Evolutionary conservation across 2,888 invertebrate species (phyloP), one percentile per base, ranked within the genome.

Genomic region (Dexiosoma caninum): DNA sequence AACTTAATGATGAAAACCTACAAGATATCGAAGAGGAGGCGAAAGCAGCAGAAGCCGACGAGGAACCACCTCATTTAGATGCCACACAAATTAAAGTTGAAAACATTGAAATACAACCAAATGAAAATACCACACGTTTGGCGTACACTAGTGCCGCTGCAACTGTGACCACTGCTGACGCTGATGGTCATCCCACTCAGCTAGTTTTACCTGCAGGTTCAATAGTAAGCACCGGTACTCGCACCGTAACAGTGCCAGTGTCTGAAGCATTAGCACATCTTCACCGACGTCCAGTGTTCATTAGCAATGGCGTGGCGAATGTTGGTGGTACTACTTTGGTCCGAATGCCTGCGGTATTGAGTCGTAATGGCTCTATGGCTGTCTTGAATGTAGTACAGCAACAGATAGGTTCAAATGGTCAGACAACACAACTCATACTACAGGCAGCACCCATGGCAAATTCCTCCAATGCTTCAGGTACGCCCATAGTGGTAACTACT

Each of bases 11-110:
- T 84, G 88, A 87, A 72, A 88, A 88, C 72, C 71, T 88, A 23
- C 89, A 89, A 83, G 89, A 89, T 60, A 87, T 88, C 21, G 88
- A 89, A 60, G 88, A 89, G 72, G 89, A 88, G 78, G 88, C 86
- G 23, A 87, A 88, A 81, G 88, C 86, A 37, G 86, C 87, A 7
- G 88, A 88, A 78, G 87, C 86, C 6, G 88, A 87, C 14, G 88
- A 87, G 46, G 88, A 86, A 37, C 85, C 82, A 6, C 84, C 82
- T 0, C 46, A 86, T 30, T 59, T 78, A 27, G 78, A 82, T 19
- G 57, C 78, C n/a, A 44, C 78, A 7, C 87, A 85, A 12, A 87
- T 88, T 1, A 88, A 88, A 75, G 81, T 87, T 16, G 88, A 88
- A 74, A 78, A 85, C 51, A 83, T 85, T n/a, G 88, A 88, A 6